A percentile compares a stretch with the other conserved stretches of the same genome.
phyloP scores from a whole-genome alignment of 2,797 vertebrate genomes.

The Sciaenops ocellatus region DNA sequence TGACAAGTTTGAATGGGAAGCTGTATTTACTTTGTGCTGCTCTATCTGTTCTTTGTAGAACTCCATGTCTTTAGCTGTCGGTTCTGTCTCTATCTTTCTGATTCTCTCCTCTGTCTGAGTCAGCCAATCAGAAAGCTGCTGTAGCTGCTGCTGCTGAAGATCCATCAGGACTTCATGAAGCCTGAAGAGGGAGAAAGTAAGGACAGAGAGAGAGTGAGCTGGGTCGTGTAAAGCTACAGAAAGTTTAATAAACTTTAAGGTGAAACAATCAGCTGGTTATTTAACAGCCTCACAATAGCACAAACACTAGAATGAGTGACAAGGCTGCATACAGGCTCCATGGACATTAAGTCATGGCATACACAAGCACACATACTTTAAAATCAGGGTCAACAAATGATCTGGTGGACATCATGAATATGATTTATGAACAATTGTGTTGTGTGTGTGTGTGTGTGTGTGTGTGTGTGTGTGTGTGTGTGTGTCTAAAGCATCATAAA shows the following conservation, averaged over 20 bases:
- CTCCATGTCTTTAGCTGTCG: slow-evolving; percentile 84
- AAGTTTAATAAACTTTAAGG: slow-evolving; percentile 3
- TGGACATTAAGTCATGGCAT: not conserved
- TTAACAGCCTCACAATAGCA: slow-evolving; percentile 15
- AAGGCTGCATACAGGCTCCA: not conserved
- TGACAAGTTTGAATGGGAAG: not conserved
- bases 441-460: slow-evolving; percentile 34
- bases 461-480: slow-evolving; percentile 28
- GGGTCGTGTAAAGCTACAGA: not conserved
- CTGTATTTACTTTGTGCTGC: slow-evolving; percentile 91
- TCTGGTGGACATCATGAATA: slow-evolving; percentile 13
- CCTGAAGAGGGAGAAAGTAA: slow-evolving; percentile 71
- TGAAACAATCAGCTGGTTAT: slow-evolving; percentile 6
- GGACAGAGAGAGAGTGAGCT: not conserved
- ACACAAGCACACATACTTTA: not conserved
- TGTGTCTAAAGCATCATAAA: slow-evolving; percentile 45
- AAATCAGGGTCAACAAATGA: slow-evolving; percentile 41
- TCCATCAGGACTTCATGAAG: slow-evolving; percentile 97
- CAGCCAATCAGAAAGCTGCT: slow-evolving; percentile 96
- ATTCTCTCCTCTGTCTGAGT: slow-evolving; percentile 93
- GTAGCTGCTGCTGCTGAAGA: slow-evolving; percentile 94
- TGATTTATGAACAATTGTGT: slow-evolving; percentile 30
- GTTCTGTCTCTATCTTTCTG: slow-evolving; percentile 90
- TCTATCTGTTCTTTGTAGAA: slow-evolving; percentile 90
- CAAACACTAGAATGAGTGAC: not conserved